Evolutionary conservation across 2,888 invertebrate genomes (phyloP).

Genomic region (Byasa hedistus): DNA sequence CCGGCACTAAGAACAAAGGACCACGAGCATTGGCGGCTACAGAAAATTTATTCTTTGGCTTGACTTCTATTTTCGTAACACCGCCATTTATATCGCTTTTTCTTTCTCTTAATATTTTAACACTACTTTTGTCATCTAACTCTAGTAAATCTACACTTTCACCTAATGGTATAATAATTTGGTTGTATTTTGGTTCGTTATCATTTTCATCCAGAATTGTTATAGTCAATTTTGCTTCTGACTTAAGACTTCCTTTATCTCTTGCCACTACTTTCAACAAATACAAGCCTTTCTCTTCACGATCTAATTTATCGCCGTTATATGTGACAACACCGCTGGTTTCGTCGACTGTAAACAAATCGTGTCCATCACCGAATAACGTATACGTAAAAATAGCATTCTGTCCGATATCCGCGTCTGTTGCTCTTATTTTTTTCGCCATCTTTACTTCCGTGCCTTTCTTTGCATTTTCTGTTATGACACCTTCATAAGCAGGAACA

Average conservation of each 20-base stretch:
- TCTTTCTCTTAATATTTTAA: slow-evolving; percentile 70
- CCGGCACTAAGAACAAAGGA: slow-evolving; percentile 85
- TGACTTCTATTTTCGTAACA: slow-evolving; percentile 55
- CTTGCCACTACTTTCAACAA: slow-evolving; percentile 86
- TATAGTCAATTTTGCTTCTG: slow-evolving; percentile 86
- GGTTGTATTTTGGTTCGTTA: slow-evolving; percentile 85
- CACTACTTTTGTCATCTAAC: slow-evolving; percentile 75
- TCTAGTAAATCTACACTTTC: slow-evolving; percentile 84
- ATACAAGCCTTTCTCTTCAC: slow-evolving; percentile 86
- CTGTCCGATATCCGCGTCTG: slow-evolving; percentile 84
- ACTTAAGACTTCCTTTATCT: slow-evolving; percentile 87
- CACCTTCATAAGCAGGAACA: slow-evolving; percentile 84
- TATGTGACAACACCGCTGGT: slow-evolving; percentile 82
- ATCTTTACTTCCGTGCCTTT: slow-evolving; percentile 85
- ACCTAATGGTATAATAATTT: slow-evolving; percentile 85
- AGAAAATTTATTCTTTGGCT: slow-evolving; percentile 65
- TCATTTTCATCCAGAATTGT: slow-evolving; percentile 90
- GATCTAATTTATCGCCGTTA: slow-evolving; percentile 82
- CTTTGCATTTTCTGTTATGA: slow-evolving; percentile 87
- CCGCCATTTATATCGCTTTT: slow-evolving; percentile 52
- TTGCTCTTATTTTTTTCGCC: slow-evolving; percentile 83
- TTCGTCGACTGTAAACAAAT: slow-evolving; percentile 85
- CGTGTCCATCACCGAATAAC: slow-evolving; percentile 87
- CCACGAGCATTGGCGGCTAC: slow-evolving; percentile 57
- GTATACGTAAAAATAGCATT: slow-evolving; percentile 85